These are phyloP conservation scores for Cryptocheilus praepositus DNA, from an alignment of 2,888 invertebrate species.

Conservation along the genomic window DNA sequence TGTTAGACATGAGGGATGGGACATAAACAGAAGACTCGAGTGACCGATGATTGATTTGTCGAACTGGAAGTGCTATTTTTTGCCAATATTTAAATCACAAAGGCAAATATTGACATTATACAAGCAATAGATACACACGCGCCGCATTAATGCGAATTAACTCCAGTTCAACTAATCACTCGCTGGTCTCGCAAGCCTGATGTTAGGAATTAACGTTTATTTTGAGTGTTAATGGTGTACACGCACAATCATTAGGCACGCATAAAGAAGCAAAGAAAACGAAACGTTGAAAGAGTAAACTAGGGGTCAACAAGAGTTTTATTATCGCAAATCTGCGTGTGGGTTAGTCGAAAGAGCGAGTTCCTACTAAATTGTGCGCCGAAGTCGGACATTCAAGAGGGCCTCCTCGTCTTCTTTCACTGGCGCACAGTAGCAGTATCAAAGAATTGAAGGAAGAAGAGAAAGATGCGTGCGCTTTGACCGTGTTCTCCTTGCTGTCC, in stretches of 20 bases:
- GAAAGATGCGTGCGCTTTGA: constrained; percentile 5
- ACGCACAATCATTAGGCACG: not conserved
- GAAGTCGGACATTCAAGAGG: constrained; percentile 36
- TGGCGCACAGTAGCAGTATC: constrained; percentile 35
- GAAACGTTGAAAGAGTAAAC: not conserved
- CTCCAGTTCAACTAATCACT: too few relatives aligned
- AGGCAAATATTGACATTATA: too few relatives aligned
- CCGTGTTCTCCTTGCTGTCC: not conserved
- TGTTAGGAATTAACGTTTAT: constrained; percentile 11
- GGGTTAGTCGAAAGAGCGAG: constrained; percentile 46
- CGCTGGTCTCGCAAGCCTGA: too few relatives aligned
- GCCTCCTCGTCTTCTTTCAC: constrained; percentile 36
- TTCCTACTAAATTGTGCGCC: constrained; percentile 49
- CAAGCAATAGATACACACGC: too few relatives aligned
- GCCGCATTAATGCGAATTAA: too few relatives aligned
- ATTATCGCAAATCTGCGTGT: constrained; percentile 5
- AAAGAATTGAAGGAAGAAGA: not conserved
- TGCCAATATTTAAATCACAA: too few relatives aligned
- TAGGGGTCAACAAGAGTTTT: not conserved
- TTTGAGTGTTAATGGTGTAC: not conserved
- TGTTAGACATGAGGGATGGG: too few relatives aligned
- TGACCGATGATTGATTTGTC: too few relatives aligned
- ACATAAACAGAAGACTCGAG: too few relatives aligned
- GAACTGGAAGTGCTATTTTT: too few relatives aligned
- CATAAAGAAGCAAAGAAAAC: not conserved